These are phyloP conservation scores for Uria lomvia DNA, from an alignment of 2,113 vertebrate genomes.

Conservation along the genomic window DNA sequence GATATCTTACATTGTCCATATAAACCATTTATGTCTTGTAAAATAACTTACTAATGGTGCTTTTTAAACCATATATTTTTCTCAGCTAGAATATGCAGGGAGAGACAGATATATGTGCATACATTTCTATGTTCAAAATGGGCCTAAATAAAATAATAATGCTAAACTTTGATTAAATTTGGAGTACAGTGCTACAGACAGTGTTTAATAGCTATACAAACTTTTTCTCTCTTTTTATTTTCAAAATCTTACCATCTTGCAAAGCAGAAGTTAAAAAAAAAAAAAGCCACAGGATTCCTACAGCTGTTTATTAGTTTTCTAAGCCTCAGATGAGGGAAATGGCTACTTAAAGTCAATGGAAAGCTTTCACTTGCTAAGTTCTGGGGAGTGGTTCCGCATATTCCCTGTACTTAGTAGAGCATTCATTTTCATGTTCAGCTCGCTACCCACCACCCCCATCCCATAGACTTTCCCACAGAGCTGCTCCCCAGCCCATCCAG, in stretches of 20 bases:
- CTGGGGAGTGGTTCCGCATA: background rate
- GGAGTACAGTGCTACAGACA: background rate
- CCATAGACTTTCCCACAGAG: background rate
- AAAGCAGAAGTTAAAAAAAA: background rate
- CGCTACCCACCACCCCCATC: background rate
- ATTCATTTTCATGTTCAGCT: background rate
- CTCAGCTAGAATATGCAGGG: background rate
- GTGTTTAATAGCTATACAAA: background rate
- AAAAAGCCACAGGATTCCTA: background rate
- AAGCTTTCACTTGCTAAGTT: background rate
- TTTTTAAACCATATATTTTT: background rate
- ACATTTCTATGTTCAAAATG: background rate
- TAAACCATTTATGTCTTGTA: background rate
- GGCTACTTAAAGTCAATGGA: background rate
- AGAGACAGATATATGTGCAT: background rate
- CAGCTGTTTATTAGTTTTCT: background rate
- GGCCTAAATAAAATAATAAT: background rate
- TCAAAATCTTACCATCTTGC: background rate
- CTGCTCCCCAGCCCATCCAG: background rate
- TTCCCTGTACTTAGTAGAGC: background rate
- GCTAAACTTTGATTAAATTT: background rate
- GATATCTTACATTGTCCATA: background rate
- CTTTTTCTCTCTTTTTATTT: background rate
- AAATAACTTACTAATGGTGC: background rate
- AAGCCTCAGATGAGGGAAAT: background rate